These are phyloP conservation scores for human DNA, from an alignment of 2,113 vertebrate genomes.

Conservation along the genomic window DNA sequence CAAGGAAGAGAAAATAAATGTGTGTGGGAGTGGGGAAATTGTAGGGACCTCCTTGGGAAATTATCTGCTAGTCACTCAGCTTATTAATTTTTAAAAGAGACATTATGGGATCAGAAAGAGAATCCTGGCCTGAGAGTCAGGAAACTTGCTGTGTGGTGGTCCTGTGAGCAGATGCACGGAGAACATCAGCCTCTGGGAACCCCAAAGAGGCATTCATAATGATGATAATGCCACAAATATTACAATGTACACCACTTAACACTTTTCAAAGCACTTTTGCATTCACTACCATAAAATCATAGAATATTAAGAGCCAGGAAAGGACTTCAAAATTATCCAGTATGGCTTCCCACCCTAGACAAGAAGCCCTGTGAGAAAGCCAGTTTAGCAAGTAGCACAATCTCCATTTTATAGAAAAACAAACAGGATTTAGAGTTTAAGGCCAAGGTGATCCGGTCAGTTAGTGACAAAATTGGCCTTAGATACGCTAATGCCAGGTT, in stretches of 20 bases:
- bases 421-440: slow-evolving; percentile 17
- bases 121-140: not conserved
- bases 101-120: not conserved
- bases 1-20: slow-evolving; percentile 65
- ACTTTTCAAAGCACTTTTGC: slow-evolving; percentile 36
- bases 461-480: not conserved
- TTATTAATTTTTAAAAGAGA: slow-evolving; percentile 55
- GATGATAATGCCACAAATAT: not conserved
- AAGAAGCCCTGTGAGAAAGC: not conserved
- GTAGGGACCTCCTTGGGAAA: slow-evolving; percentile 49
- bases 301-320: not conserved
- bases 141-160: not conserved
- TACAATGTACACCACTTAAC: not conserved
- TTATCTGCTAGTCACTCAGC: slow-evolving; percentile 37
- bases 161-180: not conserved
- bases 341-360: not conserved
- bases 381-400: not conserved
- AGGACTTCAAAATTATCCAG: not conserved
- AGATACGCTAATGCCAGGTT: not conserved
- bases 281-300: slow-evolving; percentile 14
- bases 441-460: not conserved
- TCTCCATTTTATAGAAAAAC: not conserved
- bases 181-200: not conserved
- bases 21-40: slow-evolving; percentile 35
- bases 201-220: slow-evolving; percentile 14